phyloP scores from a whole-genome alignment of 2,797 vertebrate species.

The Lepus townsendii region DNA sequence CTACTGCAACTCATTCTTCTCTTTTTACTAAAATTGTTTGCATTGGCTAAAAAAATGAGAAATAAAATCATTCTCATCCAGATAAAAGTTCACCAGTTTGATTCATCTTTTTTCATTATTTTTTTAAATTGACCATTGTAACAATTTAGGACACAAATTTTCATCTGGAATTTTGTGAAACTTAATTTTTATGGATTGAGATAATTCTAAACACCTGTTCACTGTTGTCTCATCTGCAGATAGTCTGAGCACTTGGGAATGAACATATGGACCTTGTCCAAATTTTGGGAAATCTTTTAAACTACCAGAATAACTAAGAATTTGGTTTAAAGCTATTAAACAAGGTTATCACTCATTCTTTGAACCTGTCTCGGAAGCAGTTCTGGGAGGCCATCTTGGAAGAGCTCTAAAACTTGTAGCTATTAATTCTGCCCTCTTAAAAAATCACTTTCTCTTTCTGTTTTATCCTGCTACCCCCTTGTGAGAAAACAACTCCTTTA shows the following conservation, averaged over 20 bases:
- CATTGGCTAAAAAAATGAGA: not conserved
- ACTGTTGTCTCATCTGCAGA: not conserved
- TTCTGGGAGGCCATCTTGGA: not conserved
- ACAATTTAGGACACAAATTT: conserved; percentile 15
- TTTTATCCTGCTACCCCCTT: not conserved
- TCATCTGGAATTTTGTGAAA: not conserved
- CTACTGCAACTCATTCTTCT: not conserved
- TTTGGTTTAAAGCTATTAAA: conserved; percentile 12
- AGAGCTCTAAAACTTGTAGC: not conserved
- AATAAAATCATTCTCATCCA: not conserved
- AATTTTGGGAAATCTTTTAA: not conserved
- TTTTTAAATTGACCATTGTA: not conserved
- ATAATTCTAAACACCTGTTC: not conserved
- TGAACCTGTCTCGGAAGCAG: not conserved
- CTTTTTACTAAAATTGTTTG: not conserved
- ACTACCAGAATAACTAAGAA: not conserved
- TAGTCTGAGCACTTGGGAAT: not conserved
- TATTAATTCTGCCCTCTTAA: not conserved
- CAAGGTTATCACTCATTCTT: conserved; percentile 1
- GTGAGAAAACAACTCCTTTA: not conserved
- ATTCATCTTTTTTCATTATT: not conserved
- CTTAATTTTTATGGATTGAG: not conserved
- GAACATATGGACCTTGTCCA: not conserved
- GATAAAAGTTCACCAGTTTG: not conserved
- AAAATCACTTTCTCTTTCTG: not conserved